Base-by-base conservation (phyloP, 2,113 vertebrate species). In the Psettodes erumei region DNA sequence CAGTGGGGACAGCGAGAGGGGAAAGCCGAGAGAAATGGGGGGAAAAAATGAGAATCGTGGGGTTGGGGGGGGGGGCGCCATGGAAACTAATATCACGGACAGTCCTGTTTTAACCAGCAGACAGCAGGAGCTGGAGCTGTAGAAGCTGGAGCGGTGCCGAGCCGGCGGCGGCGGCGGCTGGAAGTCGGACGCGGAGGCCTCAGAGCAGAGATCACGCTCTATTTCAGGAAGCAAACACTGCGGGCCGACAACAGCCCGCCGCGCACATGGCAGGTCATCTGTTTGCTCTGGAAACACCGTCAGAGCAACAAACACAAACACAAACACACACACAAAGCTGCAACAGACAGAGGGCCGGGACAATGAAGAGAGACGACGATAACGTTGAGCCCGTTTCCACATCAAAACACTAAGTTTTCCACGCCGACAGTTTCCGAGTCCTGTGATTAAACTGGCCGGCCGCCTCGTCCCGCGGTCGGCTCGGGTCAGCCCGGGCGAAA, bases 151-250 rank as follows among this genome's bases (percentile, higher is more conserved):
- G 54, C 38, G 10, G 7, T 0, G 30, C 40, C 21, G 60, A 61
- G 65, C 60, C 71, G 51, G 64, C 40, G 23, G 21, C 71, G 51
- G 64, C 40, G 23, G 21, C 21, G 15, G 74, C 55, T 66, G 65
- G 68, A 72, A 42, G 70, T 60, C 67, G 77, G 65, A 77, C 62
- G 25, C 56, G 32, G 84, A 75, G 58, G 48, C 65, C 72, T 74
- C 48, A 9, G 69, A 4, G 6, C 75, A 27, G 45, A 75, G 60
- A 84, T 82, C 87, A 70, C 73, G 35, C 76, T 69, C 83, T 88
- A 84, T 85, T 89, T 86, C 68, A 32, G 85, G 86, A 77, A 71
- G 67, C 70, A 77, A 71, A 64, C 70, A 21, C 38, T 27, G 58
- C 63, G 48, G 55, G 37, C 77, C 51, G 84, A 82, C 72, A 90